These are phyloP conservation scores for Pomatostomus ruficeps DNA, from an alignment of 2,113 vertebrate genomes.

Conservation along the genomic window DNA sequence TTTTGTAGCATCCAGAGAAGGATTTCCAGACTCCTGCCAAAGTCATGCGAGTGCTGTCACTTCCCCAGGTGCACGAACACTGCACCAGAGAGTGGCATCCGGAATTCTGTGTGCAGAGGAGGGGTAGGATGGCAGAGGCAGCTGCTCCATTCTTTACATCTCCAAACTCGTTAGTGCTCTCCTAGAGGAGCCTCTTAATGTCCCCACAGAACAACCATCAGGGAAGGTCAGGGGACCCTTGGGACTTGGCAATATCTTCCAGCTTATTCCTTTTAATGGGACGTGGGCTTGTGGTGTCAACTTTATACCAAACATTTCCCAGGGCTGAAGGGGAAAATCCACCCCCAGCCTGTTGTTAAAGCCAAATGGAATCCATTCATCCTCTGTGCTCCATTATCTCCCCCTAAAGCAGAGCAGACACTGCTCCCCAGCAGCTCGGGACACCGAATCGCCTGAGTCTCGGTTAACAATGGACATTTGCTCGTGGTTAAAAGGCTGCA, in stretches of 20 bases:
- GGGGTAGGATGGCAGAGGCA: not conserved
- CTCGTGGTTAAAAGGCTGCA: not conserved
- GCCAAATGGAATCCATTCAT: not conserved
- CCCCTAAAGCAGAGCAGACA: not conserved
- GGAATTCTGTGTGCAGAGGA: not conserved
- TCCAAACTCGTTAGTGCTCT: not conserved
- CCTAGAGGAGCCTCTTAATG: not conserved
- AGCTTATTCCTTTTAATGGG: not conserved
- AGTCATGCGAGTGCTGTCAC: rapidly evolving
- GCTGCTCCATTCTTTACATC: not conserved
- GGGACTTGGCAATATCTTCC: not conserved
- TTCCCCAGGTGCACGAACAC: not conserved
- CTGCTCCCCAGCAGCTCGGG: not conserved
- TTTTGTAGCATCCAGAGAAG: not conserved
- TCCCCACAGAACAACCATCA: rapidly evolving
- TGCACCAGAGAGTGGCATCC: not conserved
- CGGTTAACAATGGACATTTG: not conserved
- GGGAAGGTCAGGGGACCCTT: not conserved
- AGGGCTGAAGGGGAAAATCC: not conserved
- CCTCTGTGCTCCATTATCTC: not conserved
- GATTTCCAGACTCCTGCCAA: not conserved
- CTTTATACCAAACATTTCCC: not conserved
- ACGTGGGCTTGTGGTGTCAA: not conserved
- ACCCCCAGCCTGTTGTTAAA: not conserved
- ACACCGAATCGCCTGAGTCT: not conserved